Conservation (phyloP, 2,888 invertebrate species). For the Gari tellinella region DNA sequence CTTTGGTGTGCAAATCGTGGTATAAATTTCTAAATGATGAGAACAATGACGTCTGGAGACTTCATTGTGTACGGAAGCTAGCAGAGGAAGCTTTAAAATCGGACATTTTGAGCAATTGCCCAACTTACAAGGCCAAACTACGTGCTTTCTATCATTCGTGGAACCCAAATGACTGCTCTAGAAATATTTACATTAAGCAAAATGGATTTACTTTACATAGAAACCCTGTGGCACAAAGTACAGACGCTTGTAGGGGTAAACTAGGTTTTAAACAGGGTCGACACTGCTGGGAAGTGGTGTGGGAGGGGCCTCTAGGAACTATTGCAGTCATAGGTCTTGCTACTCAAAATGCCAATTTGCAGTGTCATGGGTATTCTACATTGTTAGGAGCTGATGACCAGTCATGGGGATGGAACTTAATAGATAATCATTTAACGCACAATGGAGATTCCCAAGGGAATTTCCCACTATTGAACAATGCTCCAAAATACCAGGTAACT, state of each 20-base stretch:
- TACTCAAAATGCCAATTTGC: constrained; percentile 92
- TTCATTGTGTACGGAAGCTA: constrained; percentile 93
- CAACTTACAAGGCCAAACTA: constrained; percentile 96
- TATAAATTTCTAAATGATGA: constrained; percentile 95
- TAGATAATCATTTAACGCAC: constrained; percentile 98
- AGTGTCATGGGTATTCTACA: constrained; percentile 98
- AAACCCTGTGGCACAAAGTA: constrained; percentile 99
- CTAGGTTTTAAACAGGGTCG: constrained; percentile 93
- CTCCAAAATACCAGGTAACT: constrained; percentile 96
- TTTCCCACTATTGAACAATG: constrained; percentile 97
- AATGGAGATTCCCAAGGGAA: constrained; percentile 98
- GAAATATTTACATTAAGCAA: constrained; percentile 97
- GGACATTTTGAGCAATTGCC: constrained; percentile 94
- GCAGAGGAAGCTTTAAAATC: constrained; percentile 95
- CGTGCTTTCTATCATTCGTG: constrained; percentile 96
- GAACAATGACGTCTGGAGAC: constrained; percentile 97
- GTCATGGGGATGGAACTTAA: constrained; percentile 99
- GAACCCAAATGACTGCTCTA: constrained; percentile 98
- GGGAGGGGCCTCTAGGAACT: constrained; percentile 99
- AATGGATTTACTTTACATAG: constrained; percentile 99
- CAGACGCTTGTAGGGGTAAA: constrained; percentile 96
- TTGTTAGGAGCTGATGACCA: constrained; percentile 97
- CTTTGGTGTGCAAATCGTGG: constrained; percentile 97
- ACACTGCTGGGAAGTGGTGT: constrained; percentile 99
- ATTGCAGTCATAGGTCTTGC: constrained; percentile 94